These are phyloP conservation scores for Micrasema minimum DNA, from an alignment of 1,140 invertebrate species.

Conservation along the genomic window DNA sequence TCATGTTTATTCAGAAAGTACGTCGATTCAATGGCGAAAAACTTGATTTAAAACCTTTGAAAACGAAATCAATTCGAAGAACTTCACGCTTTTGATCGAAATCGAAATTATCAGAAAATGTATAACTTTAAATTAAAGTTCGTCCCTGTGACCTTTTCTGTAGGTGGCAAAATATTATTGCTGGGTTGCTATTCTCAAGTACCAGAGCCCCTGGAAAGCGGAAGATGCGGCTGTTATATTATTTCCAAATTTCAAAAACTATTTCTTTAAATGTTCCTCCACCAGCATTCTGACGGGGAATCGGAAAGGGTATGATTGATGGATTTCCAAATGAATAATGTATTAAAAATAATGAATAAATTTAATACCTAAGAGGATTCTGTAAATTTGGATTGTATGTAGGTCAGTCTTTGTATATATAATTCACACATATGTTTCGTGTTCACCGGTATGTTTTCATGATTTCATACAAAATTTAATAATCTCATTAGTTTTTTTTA, in stretches of 20 bases:
- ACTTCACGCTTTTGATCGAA: too few species aligned
- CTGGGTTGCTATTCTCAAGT: conserved; percentile 25
- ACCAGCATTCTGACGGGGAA: background rate
- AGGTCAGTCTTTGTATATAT: background rate
- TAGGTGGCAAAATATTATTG: conserved; percentile 46
- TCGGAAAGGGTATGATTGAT: conserved; percentile 29
- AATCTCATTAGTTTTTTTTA: too few species aligned
- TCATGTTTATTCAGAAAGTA: too few species aligned
- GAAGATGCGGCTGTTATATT: conserved; percentile 26
- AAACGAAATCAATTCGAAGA: too few species aligned
- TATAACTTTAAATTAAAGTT: background rate
- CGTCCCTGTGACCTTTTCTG: conserved; percentile 21
- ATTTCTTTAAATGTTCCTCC: conserved; percentile 23
- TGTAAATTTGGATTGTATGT: background rate
- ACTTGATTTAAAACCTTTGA: too few species aligned
- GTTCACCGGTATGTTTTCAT: too few species aligned
- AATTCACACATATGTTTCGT: too few species aligned
- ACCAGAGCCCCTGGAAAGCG: conserved; percentile 31
- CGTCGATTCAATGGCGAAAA: too few species aligned
- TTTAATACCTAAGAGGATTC: background rate
- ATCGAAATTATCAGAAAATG: too few species aligned
- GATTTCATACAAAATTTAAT: too few species aligned
- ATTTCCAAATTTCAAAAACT: conserved; percentile 25
- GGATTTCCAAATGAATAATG: conserved; percentile 17
- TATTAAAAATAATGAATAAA: conserved; percentile 25